phyloP scores from a whole-genome alignment of 1,140 invertebrate species.

The Drosophila serrata region DNA sequence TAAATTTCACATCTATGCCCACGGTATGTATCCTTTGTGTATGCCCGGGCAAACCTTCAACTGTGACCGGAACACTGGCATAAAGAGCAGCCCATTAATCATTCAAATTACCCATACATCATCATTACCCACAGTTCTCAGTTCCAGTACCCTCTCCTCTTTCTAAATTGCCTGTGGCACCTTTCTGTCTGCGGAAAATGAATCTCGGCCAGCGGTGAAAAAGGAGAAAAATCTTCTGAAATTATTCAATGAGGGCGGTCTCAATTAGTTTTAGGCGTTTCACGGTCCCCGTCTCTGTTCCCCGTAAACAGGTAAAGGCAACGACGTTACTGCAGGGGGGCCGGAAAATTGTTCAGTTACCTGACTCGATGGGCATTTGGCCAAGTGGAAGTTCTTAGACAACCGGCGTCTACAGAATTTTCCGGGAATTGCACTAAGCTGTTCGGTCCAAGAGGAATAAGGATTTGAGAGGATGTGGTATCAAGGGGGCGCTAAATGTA shows the following conservation, averaged over 20 bases:
- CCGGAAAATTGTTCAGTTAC: constrained; percentile 48
- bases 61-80: constrained; percentile 72
- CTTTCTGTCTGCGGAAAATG: constrained; percentile 62
- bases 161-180: constrained; percentile 39
- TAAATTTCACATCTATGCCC: constrained; percentile 71
- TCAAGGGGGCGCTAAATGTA: constrained; percentile 36
- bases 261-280: constrained; percentile 81
- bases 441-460: constrained; percentile 21
- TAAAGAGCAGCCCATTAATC: constrained; percentile 77
- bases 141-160: constrained; percentile 2
- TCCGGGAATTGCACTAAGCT: constrained; percentile 70
- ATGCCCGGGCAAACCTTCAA: constrained; percentile 40
- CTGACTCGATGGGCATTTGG: constrained; percentile 51
- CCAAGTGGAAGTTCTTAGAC: constrained; percentile 77
- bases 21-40: constrained; percentile 68
- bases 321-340: constrained; percentile 22
- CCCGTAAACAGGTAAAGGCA: constrained; percentile 59
- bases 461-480: constrained; percentile 8
- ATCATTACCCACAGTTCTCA: constrained; percentile 71
- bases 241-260: constrained; percentile 84
- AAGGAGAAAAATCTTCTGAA: constrained; percentile 61
- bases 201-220: constrained; percentile 31
- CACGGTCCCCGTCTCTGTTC: constrained; percentile 34
- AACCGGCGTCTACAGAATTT: constrained; percentile 54
- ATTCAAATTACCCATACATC: constrained; percentile 83